Percentiles rank a stretch among this genome's conserved stretches.
Conservation (phyloP, 1,140 invertebrate species). For the Tyrophagus putrescentiae region DNA sequence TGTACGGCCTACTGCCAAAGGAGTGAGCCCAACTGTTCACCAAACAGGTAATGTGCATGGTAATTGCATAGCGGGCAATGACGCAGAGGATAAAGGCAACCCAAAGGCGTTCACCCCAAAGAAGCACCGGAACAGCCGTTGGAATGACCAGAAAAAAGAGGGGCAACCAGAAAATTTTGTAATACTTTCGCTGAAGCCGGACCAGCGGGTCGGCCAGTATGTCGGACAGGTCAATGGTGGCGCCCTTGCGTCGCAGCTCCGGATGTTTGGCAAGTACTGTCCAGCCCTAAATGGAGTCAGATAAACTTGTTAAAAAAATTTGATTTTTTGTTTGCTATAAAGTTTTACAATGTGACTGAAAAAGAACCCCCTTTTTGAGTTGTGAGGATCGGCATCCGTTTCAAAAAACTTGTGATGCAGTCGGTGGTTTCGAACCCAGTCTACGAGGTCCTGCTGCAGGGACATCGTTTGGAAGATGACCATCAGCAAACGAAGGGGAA, state of each 20-base stretch:
- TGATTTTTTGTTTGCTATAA: too few relatives aligned
- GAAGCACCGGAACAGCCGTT: conserved; percentile 35
- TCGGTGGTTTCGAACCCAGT: conserved; percentile 24
- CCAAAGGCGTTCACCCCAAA: conserved; percentile 37
- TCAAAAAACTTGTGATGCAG: conserved; percentile 74
- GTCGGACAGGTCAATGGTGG: conserved; percentile 69
- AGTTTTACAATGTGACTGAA: conserved; percentile 64
- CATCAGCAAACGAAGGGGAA: conserved; percentile 37
- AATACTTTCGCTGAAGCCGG: conserved; percentile 53
- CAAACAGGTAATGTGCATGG: conserved; percentile 59
- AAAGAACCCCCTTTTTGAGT: conserved; percentile 40
- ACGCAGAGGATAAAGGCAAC: conserved; percentile 41
- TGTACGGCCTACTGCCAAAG: conserved; percentile 79
- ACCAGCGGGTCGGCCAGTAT: conserved; percentile 64
- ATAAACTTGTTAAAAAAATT: too few relatives aligned
- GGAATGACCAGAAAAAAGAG: conserved; percentile 38
- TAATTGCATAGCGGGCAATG: conserved; percentile 35
- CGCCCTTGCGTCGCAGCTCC: conserved; percentile 52
- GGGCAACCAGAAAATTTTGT: conserved; percentile 35
- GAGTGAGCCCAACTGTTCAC: conserved; percentile 70
- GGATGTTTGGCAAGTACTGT: conserved; percentile 58
- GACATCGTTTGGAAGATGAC: conserved; percentile 55
- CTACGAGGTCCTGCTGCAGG: conserved; percentile 43
- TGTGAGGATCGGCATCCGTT: conserved; percentile 84
- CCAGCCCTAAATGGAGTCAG: too few relatives aligned